These are phyloP conservation scores for Drosophila buzzatii DNA, from an alignment of 2,888 invertebrate genomes.

Conservation along the genomic window DNA sequence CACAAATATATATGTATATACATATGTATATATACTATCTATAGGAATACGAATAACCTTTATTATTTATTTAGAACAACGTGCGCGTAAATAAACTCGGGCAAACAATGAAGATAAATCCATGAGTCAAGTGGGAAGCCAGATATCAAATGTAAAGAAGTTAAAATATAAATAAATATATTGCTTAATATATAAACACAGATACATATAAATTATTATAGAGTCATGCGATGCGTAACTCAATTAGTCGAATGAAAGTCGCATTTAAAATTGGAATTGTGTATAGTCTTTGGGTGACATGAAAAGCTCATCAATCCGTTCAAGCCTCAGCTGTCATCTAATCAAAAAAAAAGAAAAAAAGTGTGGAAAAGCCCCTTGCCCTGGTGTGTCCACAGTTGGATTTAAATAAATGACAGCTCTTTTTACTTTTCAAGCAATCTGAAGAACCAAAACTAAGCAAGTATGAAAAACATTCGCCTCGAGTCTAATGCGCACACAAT, in stretches of 20 bases:
- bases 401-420: conserved; percentile 53
- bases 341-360: conserved; percentile 54
- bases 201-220: background rate
- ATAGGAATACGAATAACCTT: conserved; percentile 16
- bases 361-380: conserved; percentile 37
- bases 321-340: conserved; percentile 51
- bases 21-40: background rate
- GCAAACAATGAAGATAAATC: conserved; percentile 43
- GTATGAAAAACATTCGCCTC: conserved; percentile 42
- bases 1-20: background rate
- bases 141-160: conserved; percentile 31
- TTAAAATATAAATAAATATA: conserved; percentile 18
- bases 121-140: conserved; percentile 20
- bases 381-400: conserved; percentile 19
- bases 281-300: background rate
- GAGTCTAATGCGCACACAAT: conserved; percentile 23
- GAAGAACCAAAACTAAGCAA: conserved; percentile 35
- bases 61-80: conserved; percentile 43
- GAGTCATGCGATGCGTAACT: background rate
- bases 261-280: background rate
- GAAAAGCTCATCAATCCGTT: conserved; percentile 38
- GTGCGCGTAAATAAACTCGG: conserved; percentile 35
- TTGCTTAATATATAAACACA: background rate
- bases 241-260: background rate
- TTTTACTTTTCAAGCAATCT: conserved; percentile 23